Base-by-base conservation (phyloP, 2,113 vertebrate species). In the Zeus faber region DNA sequence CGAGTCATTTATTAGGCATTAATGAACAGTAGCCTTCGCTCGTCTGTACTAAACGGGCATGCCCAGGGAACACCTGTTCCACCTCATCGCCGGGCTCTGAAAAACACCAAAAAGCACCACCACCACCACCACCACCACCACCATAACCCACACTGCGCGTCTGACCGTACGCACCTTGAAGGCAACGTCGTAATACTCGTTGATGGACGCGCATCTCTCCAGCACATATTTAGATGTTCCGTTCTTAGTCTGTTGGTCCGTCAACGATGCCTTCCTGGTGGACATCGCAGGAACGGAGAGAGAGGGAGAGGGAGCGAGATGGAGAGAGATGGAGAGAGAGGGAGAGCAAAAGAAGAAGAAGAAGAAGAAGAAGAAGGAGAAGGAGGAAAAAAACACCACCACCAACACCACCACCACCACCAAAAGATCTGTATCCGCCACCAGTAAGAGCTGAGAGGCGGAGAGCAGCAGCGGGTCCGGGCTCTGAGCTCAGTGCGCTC, bases 151-250 rank as follows among this genome's bases (percentile, higher is more conserved):
- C 25, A 18, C 61, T 47, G 10, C 4, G 27, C 20, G 10, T 47
- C 50, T 4, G 70, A 50, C 33, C 50, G 78, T 83, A 87, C 88
- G 76, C 67, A 91, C 90, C 90, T 91, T 91, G 76, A 90, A 91
- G 54, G 85, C 76, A 76, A 90, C 70, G 66, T 91, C 90, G 65
- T 87, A 91, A 72, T 88, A 90, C 61, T 91, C 90, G 73, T 89
- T 89, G 65, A 90, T 45, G 16, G 89, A 90, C 23, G 89, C 89
- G 76, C 89, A 89, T 75, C 90, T 74, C 71, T 90, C 88, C 82
- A 91, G 51, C 72, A 89, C 65, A 62, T 85, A 86, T 85, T 83
- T 90, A 1, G 87, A 88, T 24, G 88, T 86, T 25, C 89, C 90
- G 76, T 89, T 90, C 80, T 72, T 87, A 46, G 76, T 39, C 63